A percentile compares a stretch with the other conserved stretches of the same genome.
These are phyloP conservation scores for Rhinella marina DNA, from an alignment of 2,797 vertebrate species.

Conservation along the genomic window DNA sequence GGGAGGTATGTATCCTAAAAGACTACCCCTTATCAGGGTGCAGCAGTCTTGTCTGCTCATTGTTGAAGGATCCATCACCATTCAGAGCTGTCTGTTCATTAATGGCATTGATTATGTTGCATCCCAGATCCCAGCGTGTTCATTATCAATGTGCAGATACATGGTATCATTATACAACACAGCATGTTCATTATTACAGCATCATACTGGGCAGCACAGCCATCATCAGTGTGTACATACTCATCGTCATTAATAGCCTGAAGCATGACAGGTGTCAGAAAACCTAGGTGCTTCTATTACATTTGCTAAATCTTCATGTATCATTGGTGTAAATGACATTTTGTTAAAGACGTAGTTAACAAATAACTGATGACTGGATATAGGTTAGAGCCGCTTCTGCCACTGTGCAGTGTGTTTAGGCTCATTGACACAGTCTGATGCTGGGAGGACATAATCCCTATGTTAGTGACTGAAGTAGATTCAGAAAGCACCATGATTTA, in stretches of 20 bases:
- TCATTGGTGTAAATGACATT: not conserved
- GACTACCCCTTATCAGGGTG: constrained; percentile 13
- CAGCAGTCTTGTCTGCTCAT: constrained; percentile 6
- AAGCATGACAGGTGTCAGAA: constrained; percentile 17
- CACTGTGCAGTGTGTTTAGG: not conserved
- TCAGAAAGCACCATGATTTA: not conserved
- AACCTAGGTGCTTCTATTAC: not conserved
- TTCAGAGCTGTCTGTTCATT: constrained; percentile 37
- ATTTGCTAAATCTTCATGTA: not conserved
- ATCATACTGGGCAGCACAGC: constrained; percentile 20
- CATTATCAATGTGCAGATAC: constrained; percentile 20
- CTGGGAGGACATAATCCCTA: not conserved
- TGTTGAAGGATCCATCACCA: constrained; percentile 18
- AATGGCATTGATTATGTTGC: constrained; percentile 38
- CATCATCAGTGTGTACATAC: constrained; percentile 31
- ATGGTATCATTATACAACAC: constrained; percentile 32
- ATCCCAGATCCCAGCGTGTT: constrained; percentile 44
- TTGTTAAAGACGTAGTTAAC: not conserved
- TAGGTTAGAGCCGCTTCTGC: not conserved
- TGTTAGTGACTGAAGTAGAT: not conserved
- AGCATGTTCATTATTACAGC: constrained; percentile 48
- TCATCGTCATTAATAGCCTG: constrained; percentile 40
- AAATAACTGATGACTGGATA: not conserved
- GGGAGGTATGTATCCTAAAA: constrained; percentile 89
- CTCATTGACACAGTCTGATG: not conserved